These are phyloP conservation scores for Ligdia adustata DNA, from an alignment of 2,888 invertebrate genomes.

Conservation along the genomic window DNA sequence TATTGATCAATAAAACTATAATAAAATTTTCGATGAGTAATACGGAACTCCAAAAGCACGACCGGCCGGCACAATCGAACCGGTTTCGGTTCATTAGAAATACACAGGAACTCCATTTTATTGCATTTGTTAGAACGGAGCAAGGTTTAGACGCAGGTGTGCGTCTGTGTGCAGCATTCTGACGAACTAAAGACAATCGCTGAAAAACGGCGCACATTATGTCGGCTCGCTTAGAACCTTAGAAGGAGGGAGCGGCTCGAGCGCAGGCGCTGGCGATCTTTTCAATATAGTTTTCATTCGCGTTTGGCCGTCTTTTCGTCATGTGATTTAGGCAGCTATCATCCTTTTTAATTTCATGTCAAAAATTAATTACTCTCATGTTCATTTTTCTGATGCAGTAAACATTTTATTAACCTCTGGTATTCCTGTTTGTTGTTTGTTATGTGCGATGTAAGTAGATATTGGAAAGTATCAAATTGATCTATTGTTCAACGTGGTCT, in stretches of 20 bases:
- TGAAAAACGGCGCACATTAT: conserved; percentile 13
- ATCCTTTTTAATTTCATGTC: neutral
- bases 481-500: too few species aligned
- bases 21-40: conserved; percentile 24
- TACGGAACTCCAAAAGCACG: conserved; percentile 28
- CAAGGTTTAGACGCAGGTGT: conserved; percentile 24
- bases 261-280: neutral
- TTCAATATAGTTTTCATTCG: conserved; percentile 1
- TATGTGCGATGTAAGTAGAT: neutral
- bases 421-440: neutral
- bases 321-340: conserved; percentile 2
- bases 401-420: neutral
- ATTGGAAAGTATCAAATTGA: too few species aligned
- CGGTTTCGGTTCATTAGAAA: conserved; percentile 29
- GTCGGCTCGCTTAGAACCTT: conserved; percentile 5
- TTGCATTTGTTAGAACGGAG: conserved; percentile 26
- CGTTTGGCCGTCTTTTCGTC: conserved; percentile 3
- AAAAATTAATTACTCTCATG: neutral
- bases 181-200: conserved; percentile 12
- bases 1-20: conserved; percentile 18
- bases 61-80: conserved; percentile 23
- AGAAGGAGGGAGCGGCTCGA: conserved; percentile 3
- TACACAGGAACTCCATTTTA: conserved; percentile 31
- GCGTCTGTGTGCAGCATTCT: conserved; percentile 22
- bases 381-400: neutral